Conservation (phyloP, 2,113 vertebrate species). For the Hemichromis elongatus region DNA sequence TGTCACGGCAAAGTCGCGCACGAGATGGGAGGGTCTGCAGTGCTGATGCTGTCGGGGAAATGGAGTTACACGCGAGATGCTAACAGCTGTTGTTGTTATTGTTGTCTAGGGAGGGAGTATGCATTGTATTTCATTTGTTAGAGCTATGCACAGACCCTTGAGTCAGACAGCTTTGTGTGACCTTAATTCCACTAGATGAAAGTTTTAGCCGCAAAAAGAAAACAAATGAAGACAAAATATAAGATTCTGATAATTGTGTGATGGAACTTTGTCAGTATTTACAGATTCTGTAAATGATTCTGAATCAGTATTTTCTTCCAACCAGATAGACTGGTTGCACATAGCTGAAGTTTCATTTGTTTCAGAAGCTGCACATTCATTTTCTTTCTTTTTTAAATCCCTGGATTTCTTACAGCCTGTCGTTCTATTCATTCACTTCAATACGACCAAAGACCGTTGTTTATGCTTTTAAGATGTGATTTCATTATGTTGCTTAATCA, state of each 20-base stretch:
- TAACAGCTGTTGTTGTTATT: slow-evolving; percentile 50
- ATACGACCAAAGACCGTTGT: background rate
- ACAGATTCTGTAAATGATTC: background rate
- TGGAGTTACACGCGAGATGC: slow-evolving; percentile 61
- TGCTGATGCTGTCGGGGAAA: slow-evolving; percentile 32
- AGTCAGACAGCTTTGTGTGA: background rate
- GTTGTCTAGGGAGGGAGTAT: background rate
- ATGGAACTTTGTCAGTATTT: background rate
- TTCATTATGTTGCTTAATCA: too few relatives aligned
- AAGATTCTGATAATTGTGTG: background rate
- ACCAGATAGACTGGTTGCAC: background rate
- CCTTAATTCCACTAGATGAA: background rate
- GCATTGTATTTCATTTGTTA: background rate
- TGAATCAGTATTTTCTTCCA: background rate
- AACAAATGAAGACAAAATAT: background rate
- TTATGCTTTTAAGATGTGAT: too few relatives aligned
- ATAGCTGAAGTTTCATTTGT: background rate
- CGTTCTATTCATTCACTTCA: too few relatives aligned
- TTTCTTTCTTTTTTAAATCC: rapidly evolving
- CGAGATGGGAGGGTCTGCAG: slow-evolving; percentile 19
- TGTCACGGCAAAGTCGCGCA: slow-evolving; percentile 45
- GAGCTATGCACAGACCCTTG: background rate
- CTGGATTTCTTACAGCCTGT: too few relatives aligned
- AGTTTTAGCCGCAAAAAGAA: background rate
- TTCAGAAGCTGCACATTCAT: background rate